phyloP scores from a whole-genome alignment of 2,888 invertebrate species.

The Pseudococcus jackbeardsleyi region DNA sequence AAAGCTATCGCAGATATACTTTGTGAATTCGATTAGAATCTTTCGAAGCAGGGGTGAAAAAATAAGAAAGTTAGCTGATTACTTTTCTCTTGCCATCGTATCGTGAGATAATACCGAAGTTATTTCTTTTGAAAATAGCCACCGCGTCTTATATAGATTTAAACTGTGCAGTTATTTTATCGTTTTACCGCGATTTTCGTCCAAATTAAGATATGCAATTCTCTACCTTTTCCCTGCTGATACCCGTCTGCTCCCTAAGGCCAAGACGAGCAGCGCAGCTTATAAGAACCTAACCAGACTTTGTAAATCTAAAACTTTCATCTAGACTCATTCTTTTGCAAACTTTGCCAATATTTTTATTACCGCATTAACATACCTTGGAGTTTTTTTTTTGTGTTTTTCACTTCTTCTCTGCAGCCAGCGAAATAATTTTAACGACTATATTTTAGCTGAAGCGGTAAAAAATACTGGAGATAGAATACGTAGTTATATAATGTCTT shows the following conservation, averaged over 20 bases:
- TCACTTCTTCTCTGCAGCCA: not conserved
- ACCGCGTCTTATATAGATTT: not conserved
- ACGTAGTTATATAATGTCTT: not conserved
- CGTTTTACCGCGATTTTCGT: not conserved
- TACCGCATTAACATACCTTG: constrained; percentile 32
- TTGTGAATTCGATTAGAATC: constrained; percentile 36
- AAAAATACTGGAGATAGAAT: not conserved
- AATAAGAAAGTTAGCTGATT: constrained; percentile 31
- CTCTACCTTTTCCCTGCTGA: not conserved
- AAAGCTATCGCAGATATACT: not conserved
- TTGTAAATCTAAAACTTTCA: constrained; percentile 42
- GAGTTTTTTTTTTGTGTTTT: not conserved
- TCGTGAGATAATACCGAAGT: constrained; percentile 23
- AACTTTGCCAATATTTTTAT: constrained; percentile 47
- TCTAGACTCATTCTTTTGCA: constrained; percentile 29
- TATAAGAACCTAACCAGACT: not conserved
- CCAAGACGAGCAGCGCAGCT: not conserved
- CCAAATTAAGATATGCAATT: constrained; percentile 42
- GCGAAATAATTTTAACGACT: constrained; percentile 21
- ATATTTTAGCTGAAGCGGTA: constrained; percentile 1
- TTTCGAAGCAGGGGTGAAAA: not conserved
- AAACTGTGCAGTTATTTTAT: constrained; percentile 33
- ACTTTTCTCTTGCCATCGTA: not conserved
- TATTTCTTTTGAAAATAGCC: constrained; percentile 24
- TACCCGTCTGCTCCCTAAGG: too few species aligned